Conservation (phyloP, 2,797 vertebrate genomes). For the Eremophila alpestris region DNA sequence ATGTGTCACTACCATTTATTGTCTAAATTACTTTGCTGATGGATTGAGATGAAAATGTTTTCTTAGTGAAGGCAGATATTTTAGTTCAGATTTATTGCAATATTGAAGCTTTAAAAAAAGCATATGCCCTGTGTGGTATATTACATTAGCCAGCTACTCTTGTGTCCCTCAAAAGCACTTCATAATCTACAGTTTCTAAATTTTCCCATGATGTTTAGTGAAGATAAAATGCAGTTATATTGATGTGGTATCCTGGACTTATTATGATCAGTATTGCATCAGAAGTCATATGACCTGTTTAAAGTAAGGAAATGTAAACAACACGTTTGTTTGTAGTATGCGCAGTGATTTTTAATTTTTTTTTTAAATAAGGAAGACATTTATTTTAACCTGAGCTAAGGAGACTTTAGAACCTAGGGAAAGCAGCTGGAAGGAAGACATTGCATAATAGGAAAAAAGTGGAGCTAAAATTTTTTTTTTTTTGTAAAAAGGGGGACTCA, state of each 20-base stretch:
- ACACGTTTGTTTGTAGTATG: conserved; percentile 19
- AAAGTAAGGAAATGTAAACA: conserved; percentile 43
- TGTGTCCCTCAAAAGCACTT: conserved; percentile 51
- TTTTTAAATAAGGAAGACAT: not conserved
- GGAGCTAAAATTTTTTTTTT: not conserved
- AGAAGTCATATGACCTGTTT: conserved; percentile 6
- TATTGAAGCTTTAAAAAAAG: conserved; percentile 52
- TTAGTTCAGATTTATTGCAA: conserved; percentile 46
- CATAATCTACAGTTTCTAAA: conserved; percentile 47
- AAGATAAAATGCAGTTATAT: conserved; percentile 42
- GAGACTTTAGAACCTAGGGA: not conserved
- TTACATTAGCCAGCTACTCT: conserved; percentile 45
- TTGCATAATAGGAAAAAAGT: not conserved
- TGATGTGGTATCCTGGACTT: conserved; percentile 47
- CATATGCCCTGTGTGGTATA: conserved; percentile 20
- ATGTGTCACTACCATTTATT: conserved; percentile 54
- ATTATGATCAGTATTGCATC: conserved; percentile 5
- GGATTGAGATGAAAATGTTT: conserved; percentile 62
- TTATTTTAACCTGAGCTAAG: not conserved
- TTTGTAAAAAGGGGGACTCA: not conserved
- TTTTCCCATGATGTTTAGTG: conserved; percentile 33
- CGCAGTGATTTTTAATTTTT: not conserved
- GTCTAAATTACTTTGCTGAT: conserved; percentile 50
- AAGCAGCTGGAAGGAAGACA: not conserved
- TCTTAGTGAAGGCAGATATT: conserved; percentile 57